These are phyloP conservation scores for Rhabdophis nuchalis DNA, from an alignment of 2,797 vertebrate species.

Conservation along the genomic window DNA sequence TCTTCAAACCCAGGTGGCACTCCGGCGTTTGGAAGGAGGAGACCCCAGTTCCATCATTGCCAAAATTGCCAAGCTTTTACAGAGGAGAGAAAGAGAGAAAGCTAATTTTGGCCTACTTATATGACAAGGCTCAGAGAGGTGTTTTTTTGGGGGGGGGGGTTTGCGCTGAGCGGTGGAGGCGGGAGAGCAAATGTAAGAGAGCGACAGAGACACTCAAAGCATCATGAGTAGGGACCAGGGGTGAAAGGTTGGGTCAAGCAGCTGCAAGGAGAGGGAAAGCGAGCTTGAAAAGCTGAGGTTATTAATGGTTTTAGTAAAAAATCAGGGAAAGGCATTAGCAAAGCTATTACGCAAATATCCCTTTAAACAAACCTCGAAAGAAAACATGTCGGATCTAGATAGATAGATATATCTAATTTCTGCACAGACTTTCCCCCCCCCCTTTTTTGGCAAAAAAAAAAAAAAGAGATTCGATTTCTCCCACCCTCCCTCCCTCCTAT, in stretches of 20 bases:
- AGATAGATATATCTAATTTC: constrained; percentile 5
- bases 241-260: constrained; percentile 89
- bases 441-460: not conserved
- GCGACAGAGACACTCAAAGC: constrained; percentile 91
- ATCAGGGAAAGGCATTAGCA: constrained; percentile 78
- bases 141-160: no score
- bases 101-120: constrained; percentile 96
- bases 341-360: constrained; percentile 97
- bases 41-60: constrained; percentile 30
- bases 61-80: constrained; percentile 66
- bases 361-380: constrained; percentile 61
- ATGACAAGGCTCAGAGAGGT: constrained; percentile 86
- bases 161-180: constrained; percentile 88
- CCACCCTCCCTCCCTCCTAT: constrained; percentile 20
- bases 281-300: constrained; percentile 89
- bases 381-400: not conserved
- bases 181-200: constrained; percentile 93
- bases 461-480: constrained; percentile 1
- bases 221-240: constrained; percentile 93
- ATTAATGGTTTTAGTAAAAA: constrained; percentile 85
- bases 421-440: not conserved
- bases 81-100: constrained; percentile 79
- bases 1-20: constrained; percentile 44
- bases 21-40: constrained; percentile 63
- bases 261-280: constrained; percentile 90